Evolutionary conservation across 1,140 invertebrate species (phyloP).

Genomic region (Cydia fagiglandana): DNA sequence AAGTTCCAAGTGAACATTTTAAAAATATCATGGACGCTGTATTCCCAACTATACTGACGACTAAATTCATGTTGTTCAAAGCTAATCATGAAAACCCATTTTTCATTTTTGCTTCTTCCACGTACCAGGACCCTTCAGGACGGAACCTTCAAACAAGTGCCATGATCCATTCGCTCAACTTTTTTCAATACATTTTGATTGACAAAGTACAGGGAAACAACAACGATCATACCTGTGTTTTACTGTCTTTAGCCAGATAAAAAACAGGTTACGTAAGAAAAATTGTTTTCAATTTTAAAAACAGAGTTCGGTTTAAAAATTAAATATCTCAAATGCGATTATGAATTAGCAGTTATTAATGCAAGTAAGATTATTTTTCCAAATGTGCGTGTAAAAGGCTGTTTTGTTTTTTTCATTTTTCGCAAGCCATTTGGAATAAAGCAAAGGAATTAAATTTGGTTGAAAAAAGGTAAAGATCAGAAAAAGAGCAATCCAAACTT

Average conservation of each 20-base stretch:
- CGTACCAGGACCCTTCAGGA: conserved; percentile 2
- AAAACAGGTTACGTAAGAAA: conserved; percentile 13
- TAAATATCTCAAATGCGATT: conserved; percentile 28
- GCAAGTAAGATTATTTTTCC: conserved; percentile 22
- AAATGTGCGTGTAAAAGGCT: conserved; percentile 16
- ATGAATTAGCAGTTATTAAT: conserved; percentile 24
- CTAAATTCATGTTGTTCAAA: conserved; percentile 24
- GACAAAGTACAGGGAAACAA: conserved; percentile 21
- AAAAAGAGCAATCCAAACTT: neutral
- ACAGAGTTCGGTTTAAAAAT: conserved; percentile 18
- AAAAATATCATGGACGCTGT: conserved; percentile 11
- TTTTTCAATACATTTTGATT: conserved; percentile 24
- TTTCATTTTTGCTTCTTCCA: conserved; percentile 25
- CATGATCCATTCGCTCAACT: conserved; percentile 24
- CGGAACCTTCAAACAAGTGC: conserved; percentile 16
- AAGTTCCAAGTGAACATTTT: conserved; percentile 22
- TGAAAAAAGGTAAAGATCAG: conserved; percentile 3
- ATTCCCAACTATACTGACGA: conserved; percentile 18
- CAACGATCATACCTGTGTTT: conserved; percentile 16
- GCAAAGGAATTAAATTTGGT: conserved; percentile 18
- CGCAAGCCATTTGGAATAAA: conserved; percentile 5
- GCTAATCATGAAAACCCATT: conserved; percentile 26
- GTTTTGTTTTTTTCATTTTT: conserved; percentile 15
- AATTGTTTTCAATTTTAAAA: conserved; percentile 27
- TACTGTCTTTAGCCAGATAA: conserved; percentile 22